Percentiles rank a stretch among this genome's conserved stretches.
These are phyloP conservation scores for Fragum fragum DNA, from an alignment of 2,888 invertebrate species.

Conservation along the genomic window DNA sequence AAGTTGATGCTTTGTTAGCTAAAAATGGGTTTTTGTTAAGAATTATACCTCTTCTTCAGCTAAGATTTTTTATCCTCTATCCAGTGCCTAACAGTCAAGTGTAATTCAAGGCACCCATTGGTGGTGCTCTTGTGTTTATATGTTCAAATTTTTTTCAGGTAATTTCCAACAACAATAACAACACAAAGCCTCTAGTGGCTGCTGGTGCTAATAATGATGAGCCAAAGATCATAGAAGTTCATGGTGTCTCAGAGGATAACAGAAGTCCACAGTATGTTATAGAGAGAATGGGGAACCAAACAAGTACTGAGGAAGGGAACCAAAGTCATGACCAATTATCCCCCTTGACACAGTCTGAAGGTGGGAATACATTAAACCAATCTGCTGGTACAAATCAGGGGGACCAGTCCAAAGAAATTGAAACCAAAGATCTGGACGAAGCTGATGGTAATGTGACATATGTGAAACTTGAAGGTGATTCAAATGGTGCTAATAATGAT, in stretches of 20 bases:
- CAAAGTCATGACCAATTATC: conserved; percentile 7
- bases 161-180: conserved; percentile 22
- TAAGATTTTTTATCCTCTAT: too few relatives aligned
- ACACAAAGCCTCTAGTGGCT: background rate
- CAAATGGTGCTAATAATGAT: conserved; percentile 21
- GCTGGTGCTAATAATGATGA: conserved; percentile 1
- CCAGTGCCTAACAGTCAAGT: too few relatives aligned
- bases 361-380: conserved; percentile 13
- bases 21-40: too few relatives aligned
- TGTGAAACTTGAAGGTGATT: conserved; percentile 6
- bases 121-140: too few relatives aligned
- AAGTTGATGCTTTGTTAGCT: too few relatives aligned
- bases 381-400: conserved; percentile 1
- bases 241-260: conserved; percentile 39
- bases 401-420: conserved; percentile 10
- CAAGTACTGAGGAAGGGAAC: conserved; percentile 17
- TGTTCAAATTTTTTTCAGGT: background rate
- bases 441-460: conserved; percentile 4
- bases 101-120: too few relatives aligned
- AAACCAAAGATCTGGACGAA: conserved; percentile 23
- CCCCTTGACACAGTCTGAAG: conserved; percentile 28
- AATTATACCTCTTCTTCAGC: too few relatives aligned
- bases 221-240: conserved; percentile 50
- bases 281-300: conserved; percentile 41
- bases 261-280: conserved; percentile 34